Base-by-base conservation (phyloP, 1,140 invertebrate genomes). In the Diabrotica virgifera region DNA sequence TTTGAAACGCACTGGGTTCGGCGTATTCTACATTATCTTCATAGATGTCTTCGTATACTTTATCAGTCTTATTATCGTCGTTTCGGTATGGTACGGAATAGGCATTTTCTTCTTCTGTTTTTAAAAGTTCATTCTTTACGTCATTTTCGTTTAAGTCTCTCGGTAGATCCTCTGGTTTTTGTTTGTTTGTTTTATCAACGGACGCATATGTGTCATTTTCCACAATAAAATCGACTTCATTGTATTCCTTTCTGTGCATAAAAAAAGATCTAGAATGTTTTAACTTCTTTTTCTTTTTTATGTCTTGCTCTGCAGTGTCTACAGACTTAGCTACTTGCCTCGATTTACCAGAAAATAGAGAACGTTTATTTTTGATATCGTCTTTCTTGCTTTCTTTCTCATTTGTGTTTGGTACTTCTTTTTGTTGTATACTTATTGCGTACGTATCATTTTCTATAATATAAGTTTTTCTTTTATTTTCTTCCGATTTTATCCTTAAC, bases 141-240 rank as follows among this genome's bases (percentile, higher is more conserved):
- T 12, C 37, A 63, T 63, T 63, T 55, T 63, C 36, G 24, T 63
- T 63, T 35, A 24, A 12, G 55, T 63, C 62, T 14, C 14, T 54
- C 5, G 58, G 9, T 50, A 36, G 10, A 14, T 36, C 35, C 4
- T 24, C 24, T 24, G 24, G 24, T 24, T 1, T 24, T 24, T 24
- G 24, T 24, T 24, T 24, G n/a, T n/a, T n/a, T 8, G 8, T 6
- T 46, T n/a, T n/a, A 10, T 46, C 40, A 10, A 46, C n/a, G 2
- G 40, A 46, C n/a, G n/a, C 40, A n/a, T 46, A 46, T n/a, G 40
- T 46, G n/a, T 46, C 40, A n/a, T 46, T 46, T 10, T 4, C 40
- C 8, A 46, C n/a, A n/a, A 46, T 46, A 46, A 57, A n/a, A 46
- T 46, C 40, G 40, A 5, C 37, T n/a, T 59, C 9, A 10, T 59